Percentiles rank a stretch among this genome's conserved stretches.
Conservation (phyloP, 2,888 invertebrate genomes). For the Eristalis pertinax region DNA sequence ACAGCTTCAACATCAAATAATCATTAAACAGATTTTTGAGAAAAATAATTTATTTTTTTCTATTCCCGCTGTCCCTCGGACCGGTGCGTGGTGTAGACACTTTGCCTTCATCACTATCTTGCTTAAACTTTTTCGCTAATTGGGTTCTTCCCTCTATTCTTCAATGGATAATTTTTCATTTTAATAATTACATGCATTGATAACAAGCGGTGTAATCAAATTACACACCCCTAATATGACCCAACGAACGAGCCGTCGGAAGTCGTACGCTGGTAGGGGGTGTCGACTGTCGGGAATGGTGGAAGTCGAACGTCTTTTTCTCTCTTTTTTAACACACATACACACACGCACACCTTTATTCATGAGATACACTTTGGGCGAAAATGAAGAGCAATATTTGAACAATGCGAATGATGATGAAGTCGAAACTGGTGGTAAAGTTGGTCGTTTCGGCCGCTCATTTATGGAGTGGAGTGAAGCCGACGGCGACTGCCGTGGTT, state of each 20-base stretch:
- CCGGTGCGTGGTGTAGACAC: background rate
- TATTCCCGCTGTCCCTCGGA: background rate
- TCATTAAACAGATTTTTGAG: slow-evolving; percentile 55
- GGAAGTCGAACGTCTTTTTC: slow-evolving; percentile 2
- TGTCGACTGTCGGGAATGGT: slow-evolving; percentile 29
- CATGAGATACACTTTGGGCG: slow-evolving; percentile 8
- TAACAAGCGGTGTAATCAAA: slow-evolving; percentile 56
- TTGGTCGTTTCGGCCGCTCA: slow-evolving; percentile 43
- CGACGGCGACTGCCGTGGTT: background rate
- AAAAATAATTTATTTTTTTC: background rate
- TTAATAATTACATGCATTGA: slow-evolving; percentile 60
- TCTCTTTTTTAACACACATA: background rate
- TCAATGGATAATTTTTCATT: slow-evolving; percentile 40
- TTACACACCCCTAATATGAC: slow-evolving; percentile 49
- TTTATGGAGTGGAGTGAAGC: background rate
- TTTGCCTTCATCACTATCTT: slow-evolving; percentile 25
- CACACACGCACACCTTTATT: background rate
- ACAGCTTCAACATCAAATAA: slow-evolving; percentile 37
- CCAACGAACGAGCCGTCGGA: slow-evolving; percentile 15
- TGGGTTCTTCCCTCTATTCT: slow-evolving; percentile 31
- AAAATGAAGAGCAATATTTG: slow-evolving; percentile 29
- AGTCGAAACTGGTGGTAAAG: slow-evolving; percentile 33
- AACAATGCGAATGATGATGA: slow-evolving; percentile 40
- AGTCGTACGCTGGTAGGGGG: background rate
- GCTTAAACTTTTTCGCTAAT: slow-evolving; percentile 34